Conservation (phyloP, 2,888 invertebrate species). For the Spisula subtruncata region DNA sequence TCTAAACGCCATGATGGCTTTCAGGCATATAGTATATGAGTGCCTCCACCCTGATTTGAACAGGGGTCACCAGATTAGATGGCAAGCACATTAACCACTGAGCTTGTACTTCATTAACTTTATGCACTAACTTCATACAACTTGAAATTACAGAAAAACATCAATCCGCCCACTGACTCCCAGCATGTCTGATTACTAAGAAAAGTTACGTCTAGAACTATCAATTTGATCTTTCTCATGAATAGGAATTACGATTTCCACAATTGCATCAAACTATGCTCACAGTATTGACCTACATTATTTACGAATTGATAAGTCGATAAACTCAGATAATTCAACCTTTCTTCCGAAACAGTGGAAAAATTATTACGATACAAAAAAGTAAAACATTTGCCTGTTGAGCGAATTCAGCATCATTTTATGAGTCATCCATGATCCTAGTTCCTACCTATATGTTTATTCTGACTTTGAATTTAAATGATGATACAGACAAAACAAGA, state of each 20-base stretch:
- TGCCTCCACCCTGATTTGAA: too few relatives aligned
- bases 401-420: background rate
- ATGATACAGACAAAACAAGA: too few relatives aligned
- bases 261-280: background rate
- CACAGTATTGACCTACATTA: background rate
- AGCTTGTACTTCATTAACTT: too few relatives aligned
- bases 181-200: background rate
- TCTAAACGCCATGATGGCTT: too few relatives aligned
- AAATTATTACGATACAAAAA: background rate
- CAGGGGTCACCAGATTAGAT: too few relatives aligned
- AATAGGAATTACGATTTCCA: background rate
- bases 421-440: slow-evolving; percentile 14
- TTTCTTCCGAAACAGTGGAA: background rate
- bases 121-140: too few relatives aligned
- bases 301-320: background rate
- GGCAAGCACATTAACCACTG: too few relatives aligned
- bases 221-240: too few relatives aligned
- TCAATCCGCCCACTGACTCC: too few relatives aligned
- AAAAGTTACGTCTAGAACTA: too few relatives aligned
- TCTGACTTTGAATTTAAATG: slow-evolving; percentile 12
- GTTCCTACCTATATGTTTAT: background rate
- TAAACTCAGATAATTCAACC: background rate
- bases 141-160: too few relatives aligned
- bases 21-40: background rate
- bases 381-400: background rate